A percentile compares a stretch with the other conserved stretches of the same genome.
phyloP scores from a whole-genome alignment of 2,888 invertebrate genomes.

The Chironomus riparius region DNA sequence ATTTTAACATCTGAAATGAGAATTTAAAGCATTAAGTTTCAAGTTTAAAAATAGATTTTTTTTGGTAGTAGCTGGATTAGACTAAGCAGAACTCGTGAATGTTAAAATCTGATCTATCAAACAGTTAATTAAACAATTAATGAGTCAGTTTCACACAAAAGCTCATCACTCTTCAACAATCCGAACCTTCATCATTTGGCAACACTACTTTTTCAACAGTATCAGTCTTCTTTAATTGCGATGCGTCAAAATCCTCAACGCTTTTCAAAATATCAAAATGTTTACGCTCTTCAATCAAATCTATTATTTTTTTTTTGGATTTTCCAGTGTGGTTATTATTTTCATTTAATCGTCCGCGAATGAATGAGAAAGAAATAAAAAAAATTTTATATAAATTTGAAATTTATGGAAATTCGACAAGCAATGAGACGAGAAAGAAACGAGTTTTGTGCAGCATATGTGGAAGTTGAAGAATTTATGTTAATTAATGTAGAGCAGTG shows the following conservation, averaged over 20 bases:
- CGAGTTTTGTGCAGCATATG: too few species aligned
- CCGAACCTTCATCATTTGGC: constrained; percentile 71
- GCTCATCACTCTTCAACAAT: background rate
- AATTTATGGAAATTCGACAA: too few species aligned
- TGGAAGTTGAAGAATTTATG: background rate
- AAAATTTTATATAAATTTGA: too few species aligned
- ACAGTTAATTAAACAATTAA: background rate
- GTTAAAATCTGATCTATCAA: background rate
- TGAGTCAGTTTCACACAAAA: background rate
- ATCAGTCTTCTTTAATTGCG: constrained; percentile 65
- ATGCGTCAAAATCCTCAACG: constrained; percentile 67
- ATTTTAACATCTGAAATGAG: constrained; percentile 66
- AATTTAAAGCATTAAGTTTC: constrained; percentile 19
- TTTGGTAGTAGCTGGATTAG: too few species aligned
- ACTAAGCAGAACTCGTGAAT: background rate
- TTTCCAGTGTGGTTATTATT: background rate
- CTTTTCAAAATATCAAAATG: constrained; percentile 67
- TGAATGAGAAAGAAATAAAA: too few species aligned
- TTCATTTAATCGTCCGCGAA: background rate
- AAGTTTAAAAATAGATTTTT: background rate
- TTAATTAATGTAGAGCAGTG: background rate
- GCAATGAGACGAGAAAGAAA: too few species aligned
- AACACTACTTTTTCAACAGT: constrained; percentile 75
- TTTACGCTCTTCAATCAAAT: constrained; percentile 64
- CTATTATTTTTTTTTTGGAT: too few species aligned